Base-by-base conservation (phyloP, 2,797 vertebrate genomes). In the Cryptoprocta ferox region DNA sequence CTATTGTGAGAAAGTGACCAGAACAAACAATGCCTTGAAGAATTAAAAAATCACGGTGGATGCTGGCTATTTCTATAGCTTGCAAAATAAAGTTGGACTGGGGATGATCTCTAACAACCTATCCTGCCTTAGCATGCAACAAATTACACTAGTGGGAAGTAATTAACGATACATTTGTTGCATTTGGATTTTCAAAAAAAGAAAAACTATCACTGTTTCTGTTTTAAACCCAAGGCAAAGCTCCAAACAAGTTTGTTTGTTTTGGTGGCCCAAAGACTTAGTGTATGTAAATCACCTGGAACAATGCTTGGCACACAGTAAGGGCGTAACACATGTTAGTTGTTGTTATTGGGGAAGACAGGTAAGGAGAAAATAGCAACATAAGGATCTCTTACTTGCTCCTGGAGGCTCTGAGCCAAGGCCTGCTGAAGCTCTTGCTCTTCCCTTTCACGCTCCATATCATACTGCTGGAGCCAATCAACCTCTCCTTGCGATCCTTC, bases 361-460 rank as follows among this genome's bases (percentile, higher is more conserved):
- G 6, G 59, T 65, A 75, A 1, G 26, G 66, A 82, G 21, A 68
- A 86, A 79, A 59, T 2, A 70, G 80, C 28, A 59, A 24, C 4
- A 84, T 61, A 76, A 73, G 59, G 35, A 39, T 92, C 83, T 97
- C 98, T 99, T 99, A 99, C 99, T 97, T 99, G 99, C 56, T 99
- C 99, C 98, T 99, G 99, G 59, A 99, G 99, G 97, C 99, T 99
- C 98, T 99, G 99, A 87, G 99, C 99, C 98, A 99, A 97, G 0
- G 99, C 99, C 97, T 99, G 99, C 98, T 99, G 99, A 83, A 99
- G 99, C 98, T 99, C 99, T 98, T 99, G 99, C 75, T 99, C 99
- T 98, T 99, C 99, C 71, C 99, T 98, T 98, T 99, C 99, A 96
- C 99, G 99, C 65, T 99, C 99, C 98, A 99, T 98, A 90, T 99